Conservation (phyloP, 2,797 vertebrate species). For the Emydoidea blandingii region DNA sequence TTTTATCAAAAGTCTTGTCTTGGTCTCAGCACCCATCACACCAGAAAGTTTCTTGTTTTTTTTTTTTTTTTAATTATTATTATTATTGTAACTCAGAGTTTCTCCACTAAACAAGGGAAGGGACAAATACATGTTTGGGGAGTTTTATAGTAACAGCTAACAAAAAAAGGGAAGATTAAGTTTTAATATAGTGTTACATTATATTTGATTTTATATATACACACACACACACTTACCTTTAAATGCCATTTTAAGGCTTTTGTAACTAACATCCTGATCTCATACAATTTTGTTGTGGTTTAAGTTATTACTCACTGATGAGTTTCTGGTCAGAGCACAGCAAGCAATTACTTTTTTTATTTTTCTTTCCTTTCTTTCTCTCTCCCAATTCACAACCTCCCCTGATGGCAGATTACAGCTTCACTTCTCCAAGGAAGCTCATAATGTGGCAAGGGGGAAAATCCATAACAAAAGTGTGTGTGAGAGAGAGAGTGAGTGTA, state of each 20-base stretch:
- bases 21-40: neutral
- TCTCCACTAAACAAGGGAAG: neutral
- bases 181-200: neutral
- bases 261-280: conserved; percentile 16
- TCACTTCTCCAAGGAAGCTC: conserved; percentile 43
- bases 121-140: neutral
- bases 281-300: neutral
- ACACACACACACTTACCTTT: neutral
- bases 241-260: neutral
- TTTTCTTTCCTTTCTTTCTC: neutral
- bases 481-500: neutral
- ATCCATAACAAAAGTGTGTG: conserved; percentile 53
- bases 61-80: neutral
- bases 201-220: neutral
- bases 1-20: neutral
- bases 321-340: conserved; percentile 15
- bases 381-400: neutral
- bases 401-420: neutral
- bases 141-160: neutral
- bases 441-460: conserved; percentile 33
- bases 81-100: accelerated
- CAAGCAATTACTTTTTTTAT: neutral
- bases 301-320: accelerated
- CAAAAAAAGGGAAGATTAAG: neutral
- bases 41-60: accelerated